Evolutionary conservation across 2,888 invertebrate species (phyloP).

Genomic region (Luperina testacea): DNA sequence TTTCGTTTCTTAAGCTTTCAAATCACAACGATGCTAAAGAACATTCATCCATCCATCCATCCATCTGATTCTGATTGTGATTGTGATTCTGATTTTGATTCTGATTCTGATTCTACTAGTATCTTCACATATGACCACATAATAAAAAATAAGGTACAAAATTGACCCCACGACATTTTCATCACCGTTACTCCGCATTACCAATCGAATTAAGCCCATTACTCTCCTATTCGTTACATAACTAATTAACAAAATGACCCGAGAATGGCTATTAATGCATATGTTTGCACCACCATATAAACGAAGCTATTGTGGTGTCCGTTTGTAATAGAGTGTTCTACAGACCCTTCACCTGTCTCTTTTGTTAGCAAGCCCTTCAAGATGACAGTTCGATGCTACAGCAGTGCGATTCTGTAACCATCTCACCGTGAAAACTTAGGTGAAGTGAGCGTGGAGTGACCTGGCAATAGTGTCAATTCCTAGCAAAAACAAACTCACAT

Average conservation of each 20-base stretch:
- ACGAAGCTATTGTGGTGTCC: slow-evolving; percentile 48
- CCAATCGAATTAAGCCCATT: slow-evolving; percentile 32
- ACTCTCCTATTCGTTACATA: slow-evolving; percentile 15
- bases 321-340: slow-evolving; percentile 18
- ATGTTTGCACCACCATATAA: slow-evolving; percentile 32
- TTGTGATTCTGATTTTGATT: no score
- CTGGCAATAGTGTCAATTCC: no score
- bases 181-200: neutral
- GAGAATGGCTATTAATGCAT: slow-evolving; percentile 20
- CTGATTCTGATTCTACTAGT: no score
- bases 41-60: no score
- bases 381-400: slow-evolving; percentile 25
- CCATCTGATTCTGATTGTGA: no score
- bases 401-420: no score
- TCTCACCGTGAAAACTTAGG: no score
- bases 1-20: no score
- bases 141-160: neutral
- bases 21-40: no score
- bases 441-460: no score
- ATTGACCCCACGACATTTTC: slow-evolving; percentile 18
- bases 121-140: neutral
- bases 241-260: slow-evolving; percentile 40
- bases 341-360: slow-evolving; percentile 49
- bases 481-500: no score
- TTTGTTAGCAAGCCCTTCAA: slow-evolving; percentile 24